Base-by-base conservation (phyloP, 2,888 invertebrate species). In the Heteromyza rotundicornis region DNA sequence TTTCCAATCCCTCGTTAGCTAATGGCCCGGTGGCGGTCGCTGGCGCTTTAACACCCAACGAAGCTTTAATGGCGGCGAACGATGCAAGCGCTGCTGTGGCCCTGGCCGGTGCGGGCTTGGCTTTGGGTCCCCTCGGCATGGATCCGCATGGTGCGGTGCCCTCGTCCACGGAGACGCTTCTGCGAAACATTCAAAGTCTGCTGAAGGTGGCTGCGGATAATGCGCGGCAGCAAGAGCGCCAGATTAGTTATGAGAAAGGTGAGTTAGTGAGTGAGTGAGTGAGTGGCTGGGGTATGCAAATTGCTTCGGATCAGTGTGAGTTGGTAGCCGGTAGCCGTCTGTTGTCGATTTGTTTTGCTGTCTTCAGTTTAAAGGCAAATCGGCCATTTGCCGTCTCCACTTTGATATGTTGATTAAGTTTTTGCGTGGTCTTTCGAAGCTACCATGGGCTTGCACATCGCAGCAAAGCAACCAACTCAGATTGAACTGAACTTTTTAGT, bases 181-280 rank as follows among this genome's bases (percentile, higher is more conserved):
- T 97, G 71, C 87, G 96, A 79, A 97, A 97, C 84, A 97, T 98
- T 79, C 96, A 97, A 84, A 96, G 96, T 58, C 87, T 97, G 68
- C 89, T 97, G 67, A 96, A 97, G 85, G 96, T 97, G 65, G 97
- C 97, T n/a, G 96, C 96, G 1, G 96, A 97, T 84, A 96, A 96
- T 85, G 96, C 96, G 59, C 89, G 96, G 75, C 96, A 96, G 80
- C 96, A 96, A 85, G 97, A 98, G 84, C 87, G 96, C 72, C 96
- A 97, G 85, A 92, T 95, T 84, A 94, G 92, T 87, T 94, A 95
- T 84, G 97, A 97, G 86, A 96, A 96, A 92, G 95, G 97, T 97
- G 86, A 85, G 85, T 82, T 53, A 7, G 19, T 24, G 23, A 44
- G 27, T 24, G 47, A 14, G 44, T 27, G 44, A 44, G 27, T 27